These are phyloP conservation scores for Heliothis virescens DNA, from an alignment of 1,140 invertebrate genomes.

Conservation along the genomic window DNA sequence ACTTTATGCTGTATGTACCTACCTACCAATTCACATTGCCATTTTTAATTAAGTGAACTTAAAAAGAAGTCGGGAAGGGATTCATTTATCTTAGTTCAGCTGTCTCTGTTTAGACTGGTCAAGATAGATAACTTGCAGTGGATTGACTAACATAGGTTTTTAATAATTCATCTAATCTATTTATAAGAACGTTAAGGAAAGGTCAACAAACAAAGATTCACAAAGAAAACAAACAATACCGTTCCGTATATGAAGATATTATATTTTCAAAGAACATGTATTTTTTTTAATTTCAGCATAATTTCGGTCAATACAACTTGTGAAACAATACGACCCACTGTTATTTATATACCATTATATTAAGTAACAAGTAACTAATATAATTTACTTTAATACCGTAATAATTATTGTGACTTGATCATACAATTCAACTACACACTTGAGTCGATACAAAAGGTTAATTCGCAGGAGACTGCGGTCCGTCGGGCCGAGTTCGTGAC, in stretches of 20 bases:
- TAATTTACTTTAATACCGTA: constrained; percentile 75
- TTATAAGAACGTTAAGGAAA: background rate
- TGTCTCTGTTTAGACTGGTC: too few species aligned
- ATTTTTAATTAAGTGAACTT: too few species aligned
- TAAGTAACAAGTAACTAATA: constrained; percentile 84
- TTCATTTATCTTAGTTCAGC: too few species aligned
- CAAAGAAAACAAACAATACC: constrained; percentile 68
- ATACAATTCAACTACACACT: constrained; percentile 79
- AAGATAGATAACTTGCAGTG: too few species aligned
- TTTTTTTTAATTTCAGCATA: constrained; percentile 79
- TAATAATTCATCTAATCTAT: background rate
- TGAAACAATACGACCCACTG: constrained; percentile 77
- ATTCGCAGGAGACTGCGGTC: constrained; percentile 68
- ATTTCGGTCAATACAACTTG: constrained; percentile 81
- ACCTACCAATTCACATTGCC: too few species aligned
- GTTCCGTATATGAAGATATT: constrained; percentile 84
- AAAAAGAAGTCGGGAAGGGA: too few species aligned
- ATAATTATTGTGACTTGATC: constrained; percentile 79
- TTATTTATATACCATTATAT: constrained; percentile 74
- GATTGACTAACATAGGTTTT: background rate
- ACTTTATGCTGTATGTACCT: too few species aligned
- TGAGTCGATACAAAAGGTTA: constrained; percentile 74
- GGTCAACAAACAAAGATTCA: background rate
- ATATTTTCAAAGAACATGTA: constrained; percentile 86
- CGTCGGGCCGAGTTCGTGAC: constrained; percentile 49